These are phyloP conservation scores for Myripristis murdjan DNA, from an alignment of 2,797 vertebrate species.

Conservation along the genomic window DNA sequence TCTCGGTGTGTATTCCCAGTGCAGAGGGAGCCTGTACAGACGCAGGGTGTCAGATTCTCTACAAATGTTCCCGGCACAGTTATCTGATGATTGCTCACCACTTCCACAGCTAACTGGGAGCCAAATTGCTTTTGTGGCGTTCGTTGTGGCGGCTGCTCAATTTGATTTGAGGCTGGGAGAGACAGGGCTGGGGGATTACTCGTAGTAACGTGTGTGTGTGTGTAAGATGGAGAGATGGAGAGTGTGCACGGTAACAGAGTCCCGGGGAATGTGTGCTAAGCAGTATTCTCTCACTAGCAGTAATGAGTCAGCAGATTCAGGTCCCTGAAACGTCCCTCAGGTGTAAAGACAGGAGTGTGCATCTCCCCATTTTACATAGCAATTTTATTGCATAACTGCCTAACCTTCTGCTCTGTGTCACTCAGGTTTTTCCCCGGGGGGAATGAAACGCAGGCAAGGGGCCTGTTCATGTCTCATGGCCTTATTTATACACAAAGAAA, in stretches of 20 bases:
- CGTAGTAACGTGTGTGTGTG: conserved; percentile 1
- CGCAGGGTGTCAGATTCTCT: conserved; percentile 54
- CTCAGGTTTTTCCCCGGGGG: conserved; percentile 34
- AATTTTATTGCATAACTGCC: conserved; percentile 59
- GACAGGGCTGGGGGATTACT: conserved; percentile 45
- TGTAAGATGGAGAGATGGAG: not conserved
- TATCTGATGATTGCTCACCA: conserved; percentile 63
- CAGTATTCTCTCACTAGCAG: conserved; percentile 29
- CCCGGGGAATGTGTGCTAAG: conserved; percentile 36
- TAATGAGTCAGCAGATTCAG: conserved; percentile 59
- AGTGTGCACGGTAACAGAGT: conserved; percentile 16
- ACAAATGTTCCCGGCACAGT: conserved; percentile 55
- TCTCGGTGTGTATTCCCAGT: conserved; percentile 16
- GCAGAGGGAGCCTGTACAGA: conserved; percentile 17
- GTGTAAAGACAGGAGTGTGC: conserved; percentile 47
- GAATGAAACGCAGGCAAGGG: conserved; percentile 11
- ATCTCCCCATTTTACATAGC: conserved; percentile 23
- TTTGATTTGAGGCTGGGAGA: conserved; percentile 60
- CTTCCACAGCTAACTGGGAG: conserved; percentile 61
- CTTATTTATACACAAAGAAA: conserved; percentile 26
- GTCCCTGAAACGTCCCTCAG: conserved; percentile 45
- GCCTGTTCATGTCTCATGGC: conserved; percentile 19
- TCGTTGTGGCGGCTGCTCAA: conserved; percentile 41
- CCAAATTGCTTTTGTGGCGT: conserved; percentile 52
- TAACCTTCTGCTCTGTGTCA: conserved; percentile 59